Percentiles rank a stretch among this genome's conserved stretches.
Evolutionary conservation across 1,140 invertebrate species (phyloP).

Genomic region (Proales similis): DNA sequence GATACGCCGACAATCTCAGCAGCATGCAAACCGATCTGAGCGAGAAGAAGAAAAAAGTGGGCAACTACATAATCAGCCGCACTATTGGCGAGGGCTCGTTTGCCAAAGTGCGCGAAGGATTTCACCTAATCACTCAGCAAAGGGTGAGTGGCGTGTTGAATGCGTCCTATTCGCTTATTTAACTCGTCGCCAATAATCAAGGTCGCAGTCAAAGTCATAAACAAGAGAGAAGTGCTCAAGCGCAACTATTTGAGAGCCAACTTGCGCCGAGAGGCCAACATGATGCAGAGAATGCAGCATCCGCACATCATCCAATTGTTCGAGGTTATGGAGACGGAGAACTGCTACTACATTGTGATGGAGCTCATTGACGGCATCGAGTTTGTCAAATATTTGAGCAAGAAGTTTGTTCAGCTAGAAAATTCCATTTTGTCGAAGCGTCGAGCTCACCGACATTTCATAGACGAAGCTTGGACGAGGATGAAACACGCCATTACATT

Average conservation of each 20-base stretch:
- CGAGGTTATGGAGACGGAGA: conserved; percentile 50
- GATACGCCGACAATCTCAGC: too few relatives aligned
- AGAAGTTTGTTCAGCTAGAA: conserved; percentile 11
- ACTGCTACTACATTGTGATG: conserved; percentile 48
- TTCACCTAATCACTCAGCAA: conserved; percentile 45
- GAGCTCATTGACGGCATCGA: conserved; percentile 46
- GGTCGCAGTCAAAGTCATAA: conserved; percentile 49
- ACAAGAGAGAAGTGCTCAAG: conserved; percentile 44
- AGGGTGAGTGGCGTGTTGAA: conserved; percentile 58
- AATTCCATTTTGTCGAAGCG: too few relatives aligned
- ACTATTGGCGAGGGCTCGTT: conserved; percentile 47
- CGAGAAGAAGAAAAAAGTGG: conserved; percentile 44
- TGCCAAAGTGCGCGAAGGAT: conserved; percentile 44
- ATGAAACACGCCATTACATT: conserved; percentile 79
- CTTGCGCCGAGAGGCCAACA: conserved; percentile 45
- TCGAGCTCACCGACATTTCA: background rate
- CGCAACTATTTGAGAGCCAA: conserved; percentile 44
- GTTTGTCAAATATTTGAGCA: conserved; percentile 39
- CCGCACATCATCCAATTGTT: conserved; percentile 47
- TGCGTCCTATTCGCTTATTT: background rate
- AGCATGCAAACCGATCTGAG: too few relatives aligned
- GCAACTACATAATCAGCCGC: conserved; percentile 45
- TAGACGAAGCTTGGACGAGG: conserved; percentile 59
- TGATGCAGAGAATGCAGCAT: conserved; percentile 45
- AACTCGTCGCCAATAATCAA: conserved; percentile 39